Evolutionary conservation across 2,113 vertebrate genomes (phyloP).

Genomic region (Paralichthys olivaceus): DNA sequence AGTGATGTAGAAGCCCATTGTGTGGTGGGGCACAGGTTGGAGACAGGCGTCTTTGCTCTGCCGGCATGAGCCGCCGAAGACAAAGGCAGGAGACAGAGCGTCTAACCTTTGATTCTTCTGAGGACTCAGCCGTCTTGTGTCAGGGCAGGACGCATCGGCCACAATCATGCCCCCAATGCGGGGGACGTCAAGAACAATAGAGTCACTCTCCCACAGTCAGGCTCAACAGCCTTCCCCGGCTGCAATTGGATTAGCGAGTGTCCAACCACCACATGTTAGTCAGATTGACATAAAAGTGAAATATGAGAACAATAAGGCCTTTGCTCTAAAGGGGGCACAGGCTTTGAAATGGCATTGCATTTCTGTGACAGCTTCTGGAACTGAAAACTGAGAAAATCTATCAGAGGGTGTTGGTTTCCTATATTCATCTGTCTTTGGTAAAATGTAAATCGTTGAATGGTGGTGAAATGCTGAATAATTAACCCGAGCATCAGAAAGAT

Average conservation of each 20-base stretch:
- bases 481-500: slow-evolving; percentile 26
- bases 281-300: slow-evolving; percentile 80
- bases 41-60: slow-evolving; percentile 83
- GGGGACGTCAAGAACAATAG: slow-evolving; percentile 75
- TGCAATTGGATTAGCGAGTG: slow-evolving; percentile 79
- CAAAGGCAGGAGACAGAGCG: slow-evolving; percentile 84
- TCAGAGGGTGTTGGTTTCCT: background rate
- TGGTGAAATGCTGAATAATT: slow-evolving; percentile 26
- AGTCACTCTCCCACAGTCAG: slow-evolving; percentile 71
- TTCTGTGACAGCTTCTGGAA: slow-evolving; percentile 39
- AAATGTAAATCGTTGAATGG: slow-evolving; percentile 38
- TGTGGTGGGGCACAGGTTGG: slow-evolving; percentile 80
- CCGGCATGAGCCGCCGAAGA: slow-evolving; percentile 76
- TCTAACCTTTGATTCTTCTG: slow-evolving; percentile 85
- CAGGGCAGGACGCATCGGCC: slow-evolving; percentile 72
- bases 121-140: slow-evolving; percentile 74
- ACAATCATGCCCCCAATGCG: slow-evolving; percentile 73
- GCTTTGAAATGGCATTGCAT: slow-evolving; percentile 62
- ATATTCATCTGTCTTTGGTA: slow-evolving; percentile 29
- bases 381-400: slow-evolving; percentile 16
- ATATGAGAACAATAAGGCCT: slow-evolving; percentile 69
- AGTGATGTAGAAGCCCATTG: slow-evolving; percentile 83
- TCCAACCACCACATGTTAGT: slow-evolving; percentile 73
- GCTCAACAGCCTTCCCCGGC: slow-evolving; percentile 58
- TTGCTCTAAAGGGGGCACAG: slow-evolving; percentile 19